Evolutionary conservation across 2,113 vertebrate genomes (phyloP), one percentile per base, ranked within the genome.

Genomic region (Malurus alboscapulatus): DNA sequence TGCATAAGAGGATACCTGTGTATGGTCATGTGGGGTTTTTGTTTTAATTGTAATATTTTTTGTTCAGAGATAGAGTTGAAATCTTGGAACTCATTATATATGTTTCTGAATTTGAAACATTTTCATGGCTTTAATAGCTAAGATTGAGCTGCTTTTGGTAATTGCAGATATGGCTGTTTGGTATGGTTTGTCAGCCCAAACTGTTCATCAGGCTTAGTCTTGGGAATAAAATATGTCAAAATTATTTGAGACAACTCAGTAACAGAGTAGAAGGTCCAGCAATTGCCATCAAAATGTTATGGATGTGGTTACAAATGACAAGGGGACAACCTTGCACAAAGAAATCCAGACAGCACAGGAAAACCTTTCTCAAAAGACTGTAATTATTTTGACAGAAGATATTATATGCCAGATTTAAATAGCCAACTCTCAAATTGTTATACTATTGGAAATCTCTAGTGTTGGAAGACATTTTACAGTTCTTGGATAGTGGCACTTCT

Each of bases 281-380:
- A 82, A 25, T 54, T 94, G 81, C 71, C 81, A 58, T 59, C 84
- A 84, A 94, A 95, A 95, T 85, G 78, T 87, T 91, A 71, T 32
- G 58, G 66, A 84, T 68, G 58, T 68, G 15, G 40, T 68, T 91
- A 62, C 57, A 91, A 68, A 68, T 90, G 87, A 83, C 89, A 95
- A 74, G 58, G 74, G 34, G 50, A 75, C 36, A 90, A 67, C 58
- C 86, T 75, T 59, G 32, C 30, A 72, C 53, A 79, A 82, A 78
- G 55, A 90, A 89, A 75, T 65, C 7, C 47, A 84, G 83, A 66
- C 50, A 90, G 59, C 74, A 73, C 47, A 80, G 72, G 42, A 76
- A 88, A 86, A 80, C 54, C 38, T 86, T 90, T 88, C 80, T 55
- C 57, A 73, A 77, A 85, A 73, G 22, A 19, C 40, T 72, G 36